Percentiles rank a stretch among this genome's conserved stretches.
Evolutionary conservation across 2,888 invertebrate species (phyloP).

Genomic region (Caradrina clavipalpis): DNA sequence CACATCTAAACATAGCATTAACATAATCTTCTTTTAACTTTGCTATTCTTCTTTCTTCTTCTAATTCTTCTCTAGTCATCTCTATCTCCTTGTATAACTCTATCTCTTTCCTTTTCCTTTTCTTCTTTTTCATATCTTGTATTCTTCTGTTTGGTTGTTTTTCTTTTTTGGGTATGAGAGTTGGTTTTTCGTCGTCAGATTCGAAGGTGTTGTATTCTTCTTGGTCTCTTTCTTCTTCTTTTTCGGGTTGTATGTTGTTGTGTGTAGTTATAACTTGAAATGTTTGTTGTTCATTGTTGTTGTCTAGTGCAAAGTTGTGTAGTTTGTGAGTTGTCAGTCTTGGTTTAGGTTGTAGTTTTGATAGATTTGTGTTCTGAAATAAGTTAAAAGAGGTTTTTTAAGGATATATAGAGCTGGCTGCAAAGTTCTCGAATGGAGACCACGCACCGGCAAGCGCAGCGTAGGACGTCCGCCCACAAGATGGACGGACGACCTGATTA

Average conservation of each 20-base stretch:
- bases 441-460: too few relatives aligned
- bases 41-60: slow-evolving; percentile 73
- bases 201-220: slow-evolving; percentile 24
- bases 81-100: slow-evolving; percentile 73
- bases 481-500: too few relatives aligned
- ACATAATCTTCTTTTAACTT: slow-evolving; percentile 77
- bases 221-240: slow-evolving; percentile 2
- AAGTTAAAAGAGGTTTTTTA: too few relatives aligned
- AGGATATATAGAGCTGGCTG: too few relatives aligned
- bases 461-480: too few relatives aligned
- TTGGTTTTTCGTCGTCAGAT: slow-evolving; percentile 56
- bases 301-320: slow-evolving; percentile 28
- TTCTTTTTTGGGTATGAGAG: neutral
- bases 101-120: slow-evolving; percentile 34
- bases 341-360: slow-evolving; percentile 16
- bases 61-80: slow-evolving; percentile 73
- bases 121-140: slow-evolving; percentile 27
- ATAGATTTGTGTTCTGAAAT: slow-evolving; percentile 40
- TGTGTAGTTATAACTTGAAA: slow-evolving; percentile 36
- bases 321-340: slow-evolving; percentile 37
- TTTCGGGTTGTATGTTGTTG: neutral
- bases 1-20: slow-evolving; percentile 83
- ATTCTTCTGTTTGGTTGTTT: neutral
- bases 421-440: too few relatives aligned
- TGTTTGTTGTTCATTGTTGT: neutral